Base-by-base conservation (phyloP, 2,888 invertebrate genomes). In the Dasysyrphus albostriatus region DNA sequence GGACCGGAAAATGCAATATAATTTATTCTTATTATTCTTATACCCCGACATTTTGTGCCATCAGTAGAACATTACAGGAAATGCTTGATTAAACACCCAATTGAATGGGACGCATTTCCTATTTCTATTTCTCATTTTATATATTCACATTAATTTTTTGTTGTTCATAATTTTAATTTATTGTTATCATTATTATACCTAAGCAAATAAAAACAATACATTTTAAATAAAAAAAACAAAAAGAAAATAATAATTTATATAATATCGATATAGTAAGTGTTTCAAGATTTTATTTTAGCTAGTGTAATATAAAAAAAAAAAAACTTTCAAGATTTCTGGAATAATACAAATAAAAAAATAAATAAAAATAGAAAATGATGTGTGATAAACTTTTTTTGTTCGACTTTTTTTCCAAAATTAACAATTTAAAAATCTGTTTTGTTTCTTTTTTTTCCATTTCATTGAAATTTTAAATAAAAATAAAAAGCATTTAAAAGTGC, bases 401-500 rank as follows among this genome's bases (percentile, higher is more conserved):
- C 19, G 32, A 32, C 29, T 56, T 49, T 19, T n/a, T 70, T 56
- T 83, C 77, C n/a, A 37, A 44, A 47, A 56, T 76, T 37, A 29
- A 51, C 14, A 8, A 74, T 34, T 74, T 6, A 24, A 29, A 24
- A 51, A 16, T n/a, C 24, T 51, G 59, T 16, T n/a, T n/a, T n/a
- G n/a, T n/a, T n/a, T n/a, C n/a, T n/a, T n/a, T 16, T 14, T 12
- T 16, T 16, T 37, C 0, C 42, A 34, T 77, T 47, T 73, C 5
- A 61, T 54, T 58, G 14, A 47, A 65, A 47, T 16, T 29, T 63
- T 12, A 16, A 5, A 34, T 14, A 14, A 24, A 24, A 24, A 24
- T 7, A 44, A 61, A 61, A 76, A 44, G 83, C 83, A 84, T 84
- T 84, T 79, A 79, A 79, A 83, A 76, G 79, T 80, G 76, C 79